phyloP scores from a whole-genome alignment of 2,888 invertebrate species.

The Drosophila kanekoi region DNA sequence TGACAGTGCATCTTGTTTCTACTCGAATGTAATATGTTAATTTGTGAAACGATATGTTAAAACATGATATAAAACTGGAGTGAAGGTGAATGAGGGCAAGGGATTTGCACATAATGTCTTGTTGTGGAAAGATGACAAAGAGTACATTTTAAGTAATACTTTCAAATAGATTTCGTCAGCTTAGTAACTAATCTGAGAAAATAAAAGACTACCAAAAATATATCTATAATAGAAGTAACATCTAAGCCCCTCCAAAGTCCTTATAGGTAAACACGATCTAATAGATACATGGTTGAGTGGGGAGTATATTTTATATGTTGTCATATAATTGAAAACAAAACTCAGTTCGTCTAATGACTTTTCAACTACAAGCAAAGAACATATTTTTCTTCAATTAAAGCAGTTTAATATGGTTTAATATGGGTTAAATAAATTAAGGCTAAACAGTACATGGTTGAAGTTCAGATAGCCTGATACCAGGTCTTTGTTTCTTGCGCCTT shows the following conservation, averaged over 20 bases:
- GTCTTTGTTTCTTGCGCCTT: slow-evolving; percentile 28
- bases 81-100: slow-evolving; percentile 37
- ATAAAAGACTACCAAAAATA: too few species aligned
- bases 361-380: too few species aligned
- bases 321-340: too few species aligned
- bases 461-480: slow-evolving; percentile 16
- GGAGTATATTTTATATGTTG: too few species aligned
- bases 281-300: too few species aligned
- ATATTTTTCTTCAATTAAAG: not conserved
- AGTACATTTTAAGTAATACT: slow-evolving; percentile 3
- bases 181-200: too few species aligned
- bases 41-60: slow-evolving; percentile 57
- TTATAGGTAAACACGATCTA: too few species aligned
- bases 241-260: too few species aligned
- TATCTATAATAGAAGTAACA: too few species aligned
- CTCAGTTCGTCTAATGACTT: too few species aligned
- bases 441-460: not conserved
- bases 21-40: slow-evolving; percentile 61
- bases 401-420: not conserved
- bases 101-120: slow-evolving; percentile 29
- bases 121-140: slow-evolving; percentile 12
- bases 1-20: slow-evolving; percentile 57
- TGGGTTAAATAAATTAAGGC: slow-evolving; percentile 11
- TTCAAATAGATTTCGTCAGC: slow-evolving; percentile 5
- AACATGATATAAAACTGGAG: slow-evolving; percentile 42